Evolutionary conservation across 2,888 invertebrate species (phyloP), one percentile per base, ranked within the genome.

Genomic region (Brenthis daphne): DNA sequence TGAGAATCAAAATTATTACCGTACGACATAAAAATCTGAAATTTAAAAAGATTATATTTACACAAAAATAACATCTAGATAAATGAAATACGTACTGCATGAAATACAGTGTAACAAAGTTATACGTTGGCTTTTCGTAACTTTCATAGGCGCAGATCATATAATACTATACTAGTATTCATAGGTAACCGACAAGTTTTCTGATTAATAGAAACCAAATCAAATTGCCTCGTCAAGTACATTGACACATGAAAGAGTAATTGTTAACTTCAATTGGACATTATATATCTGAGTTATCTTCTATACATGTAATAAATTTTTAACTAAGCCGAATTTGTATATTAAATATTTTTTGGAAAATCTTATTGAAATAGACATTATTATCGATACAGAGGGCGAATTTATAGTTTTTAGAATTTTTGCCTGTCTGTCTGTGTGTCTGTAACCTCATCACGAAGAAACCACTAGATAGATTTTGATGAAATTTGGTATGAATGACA

Each of bases 241-340:
- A 74, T 79, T 85, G 86, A 85, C 79, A 74, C 77, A 85, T 83
- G 79, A 79, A 78, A 79, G 77, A 83, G 83, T 86, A 84, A 84
- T 81, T 80, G 77, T 77, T 79, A 77, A 80, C 74, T 80, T 82
- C 79, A 76, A 77, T 79, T 78, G 74, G 78, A 79, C 79, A 79
- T 75, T 74, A 75, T 74, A 73, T 74, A 67, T 29, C 29, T 60
- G 50, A 60, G 24, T 60, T 60, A 50, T 60, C 20, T 20, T 20
- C 20, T 20, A 20, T 20, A 20, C 20, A 20, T 20, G 20, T 20
- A 20, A 1, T 20, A 20, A 20, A 20, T 20, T 20, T 20, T 20
- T 20, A 20, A 20, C 20, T 20, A 20, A 20, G 20, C 20, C 20
- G 20, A 20, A 20, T 20, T 20, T 20, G 20, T 20, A 20, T 1